Base-by-base conservation (phyloP, 1,140 invertebrate species). In the Drosophila micromelanica region DNA sequence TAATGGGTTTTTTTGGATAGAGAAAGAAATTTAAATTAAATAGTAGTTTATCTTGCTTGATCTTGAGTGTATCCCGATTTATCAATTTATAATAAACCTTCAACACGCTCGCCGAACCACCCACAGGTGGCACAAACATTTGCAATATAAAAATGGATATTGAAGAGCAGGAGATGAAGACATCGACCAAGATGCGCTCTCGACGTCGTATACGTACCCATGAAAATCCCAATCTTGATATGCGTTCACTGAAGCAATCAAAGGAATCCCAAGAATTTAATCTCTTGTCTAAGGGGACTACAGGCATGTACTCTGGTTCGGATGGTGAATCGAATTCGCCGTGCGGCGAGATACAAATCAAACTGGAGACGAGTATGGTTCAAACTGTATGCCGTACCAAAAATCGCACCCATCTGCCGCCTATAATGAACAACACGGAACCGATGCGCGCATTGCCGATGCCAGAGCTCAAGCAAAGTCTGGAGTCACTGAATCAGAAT, bases 281-380 rank as follows among this genome's bases (percentile, higher is more conserved):
- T 40, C 43, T 40, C 2, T 13, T 13, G 2, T 11, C 13, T 7
- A 43, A 43, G 11, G 46, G 43, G 3, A 52, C 30, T 1, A 15
- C 35, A 9, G 59, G 20, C 2, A 3, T 15, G 0, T 70, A 68
- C 43, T 65, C 73, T 0, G 73, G 13, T 3, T 73, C 68, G 3
- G 81, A 84, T 2, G 55, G 73, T 8, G 73, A 52, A 12, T 76
- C 48, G 5, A 42, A 4, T 2, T 70, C 52, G 6, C 70, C 65
- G 2, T 15, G 65, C 12, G 51, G 62, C 8, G 81, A 81, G n/a
- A 78, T 87, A 5, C 70, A 70, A 13, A 76, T 78, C 7, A 73
- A 76, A n/a, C 5, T 87, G 27, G 82, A 87, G 38, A 48, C 72
- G 3, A 65, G 61, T 15, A 59, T 62, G 35, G 64, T 69, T 42